Evolutionary conservation across 2,888 invertebrate species (phyloP).

Genomic region (Ferrisia virgata): DNA sequence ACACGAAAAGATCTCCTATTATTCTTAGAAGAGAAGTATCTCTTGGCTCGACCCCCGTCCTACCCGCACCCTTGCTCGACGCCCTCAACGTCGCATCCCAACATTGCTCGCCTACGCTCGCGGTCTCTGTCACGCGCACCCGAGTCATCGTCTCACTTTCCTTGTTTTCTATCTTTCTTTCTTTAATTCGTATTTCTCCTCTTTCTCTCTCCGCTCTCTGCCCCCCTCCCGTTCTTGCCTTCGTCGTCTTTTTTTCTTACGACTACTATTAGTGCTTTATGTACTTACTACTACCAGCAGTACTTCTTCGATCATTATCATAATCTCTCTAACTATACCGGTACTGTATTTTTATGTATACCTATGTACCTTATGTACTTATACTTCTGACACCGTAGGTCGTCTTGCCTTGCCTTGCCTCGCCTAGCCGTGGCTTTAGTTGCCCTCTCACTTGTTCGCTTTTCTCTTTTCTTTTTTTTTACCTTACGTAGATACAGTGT

Average conservation of each 20-base stretch:
- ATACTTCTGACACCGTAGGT: neutral
- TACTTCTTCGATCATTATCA: neutral
- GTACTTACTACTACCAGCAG: neutral
- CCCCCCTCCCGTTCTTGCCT: too few species aligned
- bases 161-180: neutral
- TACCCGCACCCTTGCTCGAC: neutral
- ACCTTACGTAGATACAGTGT: too few species aligned
- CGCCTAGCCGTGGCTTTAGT: neutral
- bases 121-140: neutral
- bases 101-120: neutral
- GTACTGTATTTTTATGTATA: neutral
- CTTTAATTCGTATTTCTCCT: too few species aligned
- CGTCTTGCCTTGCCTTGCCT: neutral
- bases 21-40: constrained; percentile 33
- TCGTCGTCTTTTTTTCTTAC: neutral
- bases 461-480: too few species aligned
- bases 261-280: too few species aligned
- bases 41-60: neutral
- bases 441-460: too few species aligned
- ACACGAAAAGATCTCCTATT: constrained; percentile 22
- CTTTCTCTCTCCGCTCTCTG: too few species aligned
- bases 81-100: neutral
- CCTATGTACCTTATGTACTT: too few species aligned
- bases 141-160: neutral
- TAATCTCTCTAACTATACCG: neutral